Evolutionary conservation across 1,140 invertebrate species (phyloP).

Genomic region (Aphaenogaster rudis): DNA sequence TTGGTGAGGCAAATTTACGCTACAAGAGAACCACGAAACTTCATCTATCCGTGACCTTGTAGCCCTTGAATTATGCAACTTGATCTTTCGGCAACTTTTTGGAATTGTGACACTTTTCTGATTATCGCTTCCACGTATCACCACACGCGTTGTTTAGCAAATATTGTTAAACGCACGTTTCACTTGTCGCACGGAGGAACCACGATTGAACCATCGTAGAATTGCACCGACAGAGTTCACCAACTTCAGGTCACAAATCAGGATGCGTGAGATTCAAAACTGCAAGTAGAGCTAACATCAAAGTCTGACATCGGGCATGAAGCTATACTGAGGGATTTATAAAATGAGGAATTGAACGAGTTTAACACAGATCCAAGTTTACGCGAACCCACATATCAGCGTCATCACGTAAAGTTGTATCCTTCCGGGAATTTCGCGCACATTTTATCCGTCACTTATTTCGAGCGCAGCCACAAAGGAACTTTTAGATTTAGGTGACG

Average conservation of each 20-base stretch:
- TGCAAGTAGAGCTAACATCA: background rate
- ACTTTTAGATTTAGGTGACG: too few species aligned
- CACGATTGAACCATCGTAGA: background rate
- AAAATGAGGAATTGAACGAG: background rate
- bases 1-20: background rate
- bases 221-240: background rate
- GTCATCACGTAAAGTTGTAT: background rate
- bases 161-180: background rate
- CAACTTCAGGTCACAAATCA: background rate
- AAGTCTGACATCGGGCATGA: background rate
- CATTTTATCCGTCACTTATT: constrained; percentile 12
- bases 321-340: background rate
- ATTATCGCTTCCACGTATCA: constrained; percentile 2
- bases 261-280: background rate
- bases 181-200: background rate
- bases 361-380: background rate
- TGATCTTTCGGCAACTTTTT: background rate
- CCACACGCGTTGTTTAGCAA: constrained; percentile 12
- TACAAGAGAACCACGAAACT: background rate
- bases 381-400: background rate
- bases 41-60: background rate
- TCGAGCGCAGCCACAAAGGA: background rate
- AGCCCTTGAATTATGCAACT: background rate
- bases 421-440: background rate
- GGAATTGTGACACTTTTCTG: background rate